Evolutionary conservation across 2,888 invertebrate genomes (phyloP), one percentile per base, ranked within the genome.

Genomic region (Ormia ochracea): DNA sequence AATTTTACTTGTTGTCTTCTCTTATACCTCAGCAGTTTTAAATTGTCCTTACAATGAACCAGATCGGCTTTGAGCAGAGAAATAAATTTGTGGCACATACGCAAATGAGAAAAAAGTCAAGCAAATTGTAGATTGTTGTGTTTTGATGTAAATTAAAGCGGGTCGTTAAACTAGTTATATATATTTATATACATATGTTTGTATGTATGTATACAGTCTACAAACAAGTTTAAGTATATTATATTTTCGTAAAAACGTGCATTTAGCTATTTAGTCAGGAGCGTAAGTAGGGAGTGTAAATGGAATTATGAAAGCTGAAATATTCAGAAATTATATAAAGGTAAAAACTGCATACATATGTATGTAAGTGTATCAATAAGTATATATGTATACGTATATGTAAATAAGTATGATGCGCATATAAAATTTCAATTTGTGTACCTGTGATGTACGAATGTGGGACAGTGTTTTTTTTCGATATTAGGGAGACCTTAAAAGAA

Each of bases 11-110:
- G 17, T 28, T 45, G 28, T 10, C 26, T 19, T 65, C 41, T 36
- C 33, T 52, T 70, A 43, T 68, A 79, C 75, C 75, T 79, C 75
- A 63, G 61, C 75, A 79, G 79, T 79, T 70, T 70, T 19, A 75
- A 79, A 79, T 79, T 65, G 70, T 75, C n/a, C 61, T 75, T 66
- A 61, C 70, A 48, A 66, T 17, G 66, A 66, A 54, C 33, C 75
- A 72, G 75, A 61, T 75, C 70, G 45, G 38, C 38, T 61, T 43
- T 5, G 21, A 17, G 41, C 17, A 36, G 14, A 19, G 14, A 10
- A 31, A 21, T 6, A 26, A 43, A n/a, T n/a, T n/a, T n/a, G n/a
- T n/a, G n/a, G n/a, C n/a, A n/a, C n/a, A n/a, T n/a, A n/a, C n/a
- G n/a, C n/a, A n/a, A n/a, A n/a, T n/a, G n/a, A n/a, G n/a, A n/a